These are phyloP conservation scores for Sebastes matsubarae DNA, from an alignment of 2,797 vertebrate species.

Conservation along the genomic window DNA sequence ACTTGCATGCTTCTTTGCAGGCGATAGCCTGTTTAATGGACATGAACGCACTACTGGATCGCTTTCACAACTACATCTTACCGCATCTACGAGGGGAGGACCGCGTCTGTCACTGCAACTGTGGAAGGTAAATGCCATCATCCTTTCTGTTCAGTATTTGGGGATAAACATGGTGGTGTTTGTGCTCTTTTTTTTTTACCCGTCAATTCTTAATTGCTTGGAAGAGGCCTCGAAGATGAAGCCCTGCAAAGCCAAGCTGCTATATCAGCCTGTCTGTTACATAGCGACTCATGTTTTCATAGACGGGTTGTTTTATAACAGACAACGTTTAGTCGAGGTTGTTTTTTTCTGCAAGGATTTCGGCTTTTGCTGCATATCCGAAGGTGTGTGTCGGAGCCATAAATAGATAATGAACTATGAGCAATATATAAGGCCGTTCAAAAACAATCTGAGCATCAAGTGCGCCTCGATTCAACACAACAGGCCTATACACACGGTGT, in stretches of 20 bases:
- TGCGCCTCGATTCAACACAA: slow-evolving; percentile 33
- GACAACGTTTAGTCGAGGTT: slow-evolving; percentile 14
- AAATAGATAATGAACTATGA: slow-evolving; percentile 75
- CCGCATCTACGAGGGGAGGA: slow-evolving; percentile 99
- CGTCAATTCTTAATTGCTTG: slow-evolving; percentile 64
- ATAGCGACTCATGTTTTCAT: slow-evolving; percentile 19
- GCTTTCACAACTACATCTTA: slow-evolving; percentile 99
- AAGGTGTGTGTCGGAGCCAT: slow-evolving; percentile 77
- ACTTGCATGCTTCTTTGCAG: slow-evolving; percentile 90
- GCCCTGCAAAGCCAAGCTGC: slow-evolving; percentile 45
- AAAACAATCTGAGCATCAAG: slow-evolving; percentile 72
- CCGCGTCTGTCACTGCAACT: slow-evolving; percentile 99
- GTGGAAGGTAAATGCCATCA: slow-evolving; percentile 92
- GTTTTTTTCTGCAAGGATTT: slow-evolving; percentile 31
- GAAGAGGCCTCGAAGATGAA: slow-evolving; percentile 72
- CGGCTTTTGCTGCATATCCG: slow-evolving; percentile 73
- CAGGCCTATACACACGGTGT: slow-evolving; percentile 44
- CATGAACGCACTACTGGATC: slow-evolving; percentile 99
- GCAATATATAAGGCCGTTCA: slow-evolving; percentile 55
- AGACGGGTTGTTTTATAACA: slow-evolving; percentile 2
- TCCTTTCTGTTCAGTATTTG: slow-evolving; percentile 31
- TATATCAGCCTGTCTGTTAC: slow-evolving; percentile 11
- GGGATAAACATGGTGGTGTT: slow-evolving; percentile 33
- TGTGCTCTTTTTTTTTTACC: slow-evolving; percentile 6
- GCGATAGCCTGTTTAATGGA: slow-evolving; percentile 99